Evolutionary conservation across 2,888 invertebrate species (phyloP).

Genomic region (Eupithecia inturbata): DNA sequence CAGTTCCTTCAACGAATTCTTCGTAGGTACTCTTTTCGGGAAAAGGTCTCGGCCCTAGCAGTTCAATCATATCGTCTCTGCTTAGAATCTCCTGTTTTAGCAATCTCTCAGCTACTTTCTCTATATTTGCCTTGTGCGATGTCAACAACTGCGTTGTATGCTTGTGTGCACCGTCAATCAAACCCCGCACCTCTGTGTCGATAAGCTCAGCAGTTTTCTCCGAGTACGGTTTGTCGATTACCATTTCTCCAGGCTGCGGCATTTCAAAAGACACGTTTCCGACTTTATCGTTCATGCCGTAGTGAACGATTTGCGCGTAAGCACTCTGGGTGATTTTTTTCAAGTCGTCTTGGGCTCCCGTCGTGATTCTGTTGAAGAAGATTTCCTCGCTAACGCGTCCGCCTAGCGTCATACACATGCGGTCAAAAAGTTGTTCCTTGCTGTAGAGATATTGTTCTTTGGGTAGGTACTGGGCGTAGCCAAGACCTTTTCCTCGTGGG

Average conservation of each 20-base stretch:
- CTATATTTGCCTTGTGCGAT: constrained; percentile 93
- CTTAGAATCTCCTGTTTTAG: constrained; percentile 97
- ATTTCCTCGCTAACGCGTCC: constrained; percentile 98
- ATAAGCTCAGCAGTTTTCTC: constrained; percentile 98
- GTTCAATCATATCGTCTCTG: constrained; percentile 98
- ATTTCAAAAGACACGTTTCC: constrained; percentile 98
- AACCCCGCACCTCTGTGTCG: constrained; percentile 91
- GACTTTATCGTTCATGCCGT: constrained; percentile 98
- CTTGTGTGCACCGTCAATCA: constrained; percentile 87
- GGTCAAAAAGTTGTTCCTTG: constrained; percentile 97
- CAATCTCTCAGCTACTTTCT: constrained; percentile 93
- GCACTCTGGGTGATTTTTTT: constrained; percentile 99
- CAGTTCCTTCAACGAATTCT: constrained; percentile 99
- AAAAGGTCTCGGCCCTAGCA: constrained; percentile 97
- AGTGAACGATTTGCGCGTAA: constrained; percentile 98
- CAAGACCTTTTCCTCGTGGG: constrained; percentile 98
- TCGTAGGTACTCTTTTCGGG: constrained; percentile 99
- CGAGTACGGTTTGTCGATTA: constrained; percentile 98
- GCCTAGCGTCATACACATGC: constrained; percentile 99
- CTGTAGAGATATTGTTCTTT: constrained; percentile 99
- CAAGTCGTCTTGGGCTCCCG: constrained; percentile 99
- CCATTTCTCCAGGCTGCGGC: constrained; percentile 96
- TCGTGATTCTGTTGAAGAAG: constrained; percentile 97
- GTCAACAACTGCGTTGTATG: constrained; percentile 91
- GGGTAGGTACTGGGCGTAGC: constrained; percentile 99